Evolutionary conservation across 1,140 invertebrate species (phyloP), one percentile per base, ranked within the genome.

Genomic region (Drosophila triauraria): DNA sequence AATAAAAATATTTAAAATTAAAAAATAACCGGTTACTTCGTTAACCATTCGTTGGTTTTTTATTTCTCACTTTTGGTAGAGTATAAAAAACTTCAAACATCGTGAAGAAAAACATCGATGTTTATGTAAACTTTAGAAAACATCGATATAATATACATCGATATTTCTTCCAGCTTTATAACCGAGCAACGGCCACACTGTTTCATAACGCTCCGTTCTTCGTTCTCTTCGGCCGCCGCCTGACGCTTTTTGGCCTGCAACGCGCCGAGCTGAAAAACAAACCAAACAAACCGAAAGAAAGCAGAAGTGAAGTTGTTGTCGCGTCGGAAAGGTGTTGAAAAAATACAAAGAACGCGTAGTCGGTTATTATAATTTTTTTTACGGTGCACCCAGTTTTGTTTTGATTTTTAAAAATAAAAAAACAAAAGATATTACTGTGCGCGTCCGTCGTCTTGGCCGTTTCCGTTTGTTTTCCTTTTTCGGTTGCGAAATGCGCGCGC

Each of bases 401-500:
- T 40, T 53, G 42, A 46, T 59, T 77, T 40, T 62, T 9, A 23
- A 53, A 38, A 32, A 35, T 23, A 35, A 38, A 59, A 48, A 12
- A 23, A 40, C 3, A 35, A 38, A 32, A 51, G 57, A 60, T 53
- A 35, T 53, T 40, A 38, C 32, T 71, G 44, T 46, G 63, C 51
- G 17, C 51, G 51, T 51, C 50, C 50, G 50, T 8, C 51, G 38
- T 60, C 46, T 47, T 60, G 23, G 42, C 43, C 57, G 76, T 69
- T 75, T 46, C 50, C 48, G 47, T 58, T 75, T 61, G 69, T 69
- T 54, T 67, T 57, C 46, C 60, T 64, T 68, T 80, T 75, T 60
- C 57, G 47, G 42, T 72, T 70, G 43, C 53, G 64, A 78, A 85
- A 87, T 87, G 83, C 83, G 83, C 83, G 83, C 83, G 83, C 83